Base-by-base conservation (phyloP, 2,888 invertebrate species). In the Thymelicus acteon region DNA sequence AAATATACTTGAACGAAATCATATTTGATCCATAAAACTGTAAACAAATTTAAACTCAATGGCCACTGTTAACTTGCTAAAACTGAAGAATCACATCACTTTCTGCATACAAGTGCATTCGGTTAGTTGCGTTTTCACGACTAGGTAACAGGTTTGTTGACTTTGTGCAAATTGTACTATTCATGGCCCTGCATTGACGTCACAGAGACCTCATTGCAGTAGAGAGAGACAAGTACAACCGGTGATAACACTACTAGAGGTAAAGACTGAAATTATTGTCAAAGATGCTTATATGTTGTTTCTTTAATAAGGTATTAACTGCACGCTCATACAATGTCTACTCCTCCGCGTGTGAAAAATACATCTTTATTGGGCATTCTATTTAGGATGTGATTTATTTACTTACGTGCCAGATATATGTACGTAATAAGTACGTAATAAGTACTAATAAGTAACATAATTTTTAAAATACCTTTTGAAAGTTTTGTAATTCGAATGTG, bases 181-280 rank as follows among this genome's bases (percentile, higher is more conserved):
- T 67, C 60, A 67, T 60, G 67, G 67, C 49, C 60, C 44, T 37
- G 47, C n/a, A 52, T 15, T 67, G 67, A 67, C 67, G 67, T 60
- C 67, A 67, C 24, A 13, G 31, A 57, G 66, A 66, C 66, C 58
- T 58, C 47, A 52, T 31, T 37, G 48, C 39, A 49, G n/a, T 39
- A 24, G 48, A 57, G 8, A 57, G 57, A 57, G 57, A 57, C 57
- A 37, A 37, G 31, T 57, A 37, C 31, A 57, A 24, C 57, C 37
- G 57, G 13, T 57, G 57, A 57, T 57, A 57, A 57, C 57, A 37
- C 13, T 57, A 57, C 10, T 54, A 7, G 13, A 57, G 57, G 57
- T 12, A 57, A 57, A 57, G 13, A 37, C 31, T 37, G 24, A 10
- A 31, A 54, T 54, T 54, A 31, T 31, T 31, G 31, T 31, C 31